Conservation (phyloP, 1,140 invertebrate genomes). For the Belonocnema kinseyi region DNA sequence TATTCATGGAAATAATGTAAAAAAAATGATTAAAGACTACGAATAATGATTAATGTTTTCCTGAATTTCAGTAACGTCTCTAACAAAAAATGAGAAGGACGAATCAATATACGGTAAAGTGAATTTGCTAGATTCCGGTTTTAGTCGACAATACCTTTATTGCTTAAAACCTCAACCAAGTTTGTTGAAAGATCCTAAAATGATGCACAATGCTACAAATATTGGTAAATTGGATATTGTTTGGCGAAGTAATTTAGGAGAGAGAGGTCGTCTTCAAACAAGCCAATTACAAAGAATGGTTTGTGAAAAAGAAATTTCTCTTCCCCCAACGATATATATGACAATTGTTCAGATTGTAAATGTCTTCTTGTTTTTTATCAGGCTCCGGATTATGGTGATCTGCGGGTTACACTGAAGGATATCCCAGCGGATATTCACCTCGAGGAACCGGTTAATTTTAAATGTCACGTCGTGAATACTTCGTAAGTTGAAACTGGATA, state of each 20-base stretch:
- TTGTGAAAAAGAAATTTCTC: constrained; percentile 31
- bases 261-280: constrained; percentile 95
- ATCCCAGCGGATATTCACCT: constrained; percentile 88
- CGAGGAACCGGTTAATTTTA: constrained; percentile 88
- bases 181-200: constrained; percentile 83
- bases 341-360: too few species aligned
- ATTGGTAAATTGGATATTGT: constrained; percentile 98
- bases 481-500: constrained; percentile 77
- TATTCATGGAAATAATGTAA: constrained; percentile 23
- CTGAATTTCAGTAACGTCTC: constrained; percentile 77
- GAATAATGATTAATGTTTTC: constrained; percentile 32
- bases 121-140: constrained; percentile 86
- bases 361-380: constrained; percentile 64
- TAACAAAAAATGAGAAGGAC: constrained; percentile 80
- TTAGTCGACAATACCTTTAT: constrained; percentile 95
- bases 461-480: constrained; percentile 91
- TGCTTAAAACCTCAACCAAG: constrained; percentile 88
- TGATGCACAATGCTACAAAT: constrained; percentile 88
- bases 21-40: neutral
- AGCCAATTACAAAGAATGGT: constrained; percentile 95
- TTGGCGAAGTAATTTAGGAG: constrained; percentile 97
- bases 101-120: constrained; percentile 90
- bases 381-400: constrained; percentile 92
- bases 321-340: too few species aligned
- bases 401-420: constrained; percentile 87